Conservation (phyloP, 2,888 invertebrate species). For the Cenopis cana region DNA sequence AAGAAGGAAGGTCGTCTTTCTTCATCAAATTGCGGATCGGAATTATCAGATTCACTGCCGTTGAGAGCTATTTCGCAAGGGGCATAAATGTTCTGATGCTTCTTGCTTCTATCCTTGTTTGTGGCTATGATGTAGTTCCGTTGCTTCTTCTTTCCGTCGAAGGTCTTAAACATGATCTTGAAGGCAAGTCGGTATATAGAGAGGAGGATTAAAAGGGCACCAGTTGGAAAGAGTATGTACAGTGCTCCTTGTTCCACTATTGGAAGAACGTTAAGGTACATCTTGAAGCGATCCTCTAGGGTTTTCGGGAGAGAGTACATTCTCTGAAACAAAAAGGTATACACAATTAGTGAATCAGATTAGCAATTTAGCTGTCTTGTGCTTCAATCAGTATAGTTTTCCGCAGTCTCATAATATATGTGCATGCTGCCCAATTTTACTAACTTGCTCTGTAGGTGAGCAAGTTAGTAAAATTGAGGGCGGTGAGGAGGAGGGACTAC, state of each 20-base stretch:
- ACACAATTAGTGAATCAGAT: background rate
- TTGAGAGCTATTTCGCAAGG: slow-evolving; percentile 74
- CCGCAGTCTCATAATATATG: too few relatives aligned
- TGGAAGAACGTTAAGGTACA: slow-evolving; percentile 91
- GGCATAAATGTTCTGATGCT: slow-evolving; percentile 62
- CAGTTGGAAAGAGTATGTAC: slow-evolving; percentile 83
- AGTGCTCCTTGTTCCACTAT: slow-evolving; percentile 83
- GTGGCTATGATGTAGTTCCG: slow-evolving; percentile 56
- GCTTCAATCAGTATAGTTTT: too few relatives aligned
- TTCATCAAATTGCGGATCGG: slow-evolving; percentile 53
- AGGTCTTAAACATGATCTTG: slow-evolving; percentile 74
- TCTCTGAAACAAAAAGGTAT: slow-evolving; percentile 80
- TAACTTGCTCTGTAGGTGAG: too few relatives aligned
- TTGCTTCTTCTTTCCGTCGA: slow-evolving; percentile 59
- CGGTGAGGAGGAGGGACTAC: too few relatives aligned
- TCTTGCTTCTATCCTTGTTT: slow-evolving; percentile 57
- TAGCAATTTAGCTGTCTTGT: too few relatives aligned
- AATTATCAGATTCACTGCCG: slow-evolving; percentile 63
- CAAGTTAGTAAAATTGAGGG: too few relatives aligned
- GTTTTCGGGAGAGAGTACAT: slow-evolving; percentile 88
- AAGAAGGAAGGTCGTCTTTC: slow-evolving; percentile 54
- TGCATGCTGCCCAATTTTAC: too few relatives aligned
- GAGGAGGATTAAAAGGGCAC: slow-evolving; percentile 79
- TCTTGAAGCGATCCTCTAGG: slow-evolving; percentile 87
- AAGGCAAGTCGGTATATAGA: slow-evolving; percentile 77